These are phyloP conservation scores for Deilephila porcellus DNA, from an alignment of 2,888 invertebrate species.

Conservation along the genomic window DNA sequence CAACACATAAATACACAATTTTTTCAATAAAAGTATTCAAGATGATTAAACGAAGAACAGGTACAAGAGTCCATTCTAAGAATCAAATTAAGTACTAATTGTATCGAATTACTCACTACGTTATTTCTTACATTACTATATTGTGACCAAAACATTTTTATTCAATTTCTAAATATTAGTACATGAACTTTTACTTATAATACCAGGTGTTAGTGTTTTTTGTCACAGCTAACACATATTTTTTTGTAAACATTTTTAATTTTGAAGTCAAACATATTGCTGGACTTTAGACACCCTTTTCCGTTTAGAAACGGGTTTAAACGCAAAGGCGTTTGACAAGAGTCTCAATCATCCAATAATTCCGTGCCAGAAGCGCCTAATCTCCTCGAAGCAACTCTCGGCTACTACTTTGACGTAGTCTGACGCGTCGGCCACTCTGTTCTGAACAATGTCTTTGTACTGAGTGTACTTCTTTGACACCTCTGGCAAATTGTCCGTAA, in stretches of 20 bases:
- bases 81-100: constrained; percentile 23
- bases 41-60: not conserved
- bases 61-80: not conserved
- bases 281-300: constrained; percentile 9
- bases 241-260: not conserved
- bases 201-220: not conserved
- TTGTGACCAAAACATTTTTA: not conserved
- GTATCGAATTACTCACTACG: not conserved
- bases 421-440: constrained; percentile 79
- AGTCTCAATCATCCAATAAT: constrained; percentile 60
- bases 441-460: constrained; percentile 78
- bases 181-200: constrained; percentile 5
- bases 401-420: constrained; percentile 81
- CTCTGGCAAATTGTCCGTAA: constrained; percentile 68
- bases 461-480: constrained; percentile 69
- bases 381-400: constrained; percentile 80
- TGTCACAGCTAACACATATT: not conserved
- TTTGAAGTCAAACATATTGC: not conserved
- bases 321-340: constrained; percentile 30
- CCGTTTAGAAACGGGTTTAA: constrained; percentile 24
- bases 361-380: constrained; percentile 70
- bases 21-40: not conserved
- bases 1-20: constrained; percentile 6
- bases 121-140: constrained; percentile 4
- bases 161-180: not conserved